Conservation (phyloP, 2,797 vertebrate species). For the Macropodus opercularis region DNA sequence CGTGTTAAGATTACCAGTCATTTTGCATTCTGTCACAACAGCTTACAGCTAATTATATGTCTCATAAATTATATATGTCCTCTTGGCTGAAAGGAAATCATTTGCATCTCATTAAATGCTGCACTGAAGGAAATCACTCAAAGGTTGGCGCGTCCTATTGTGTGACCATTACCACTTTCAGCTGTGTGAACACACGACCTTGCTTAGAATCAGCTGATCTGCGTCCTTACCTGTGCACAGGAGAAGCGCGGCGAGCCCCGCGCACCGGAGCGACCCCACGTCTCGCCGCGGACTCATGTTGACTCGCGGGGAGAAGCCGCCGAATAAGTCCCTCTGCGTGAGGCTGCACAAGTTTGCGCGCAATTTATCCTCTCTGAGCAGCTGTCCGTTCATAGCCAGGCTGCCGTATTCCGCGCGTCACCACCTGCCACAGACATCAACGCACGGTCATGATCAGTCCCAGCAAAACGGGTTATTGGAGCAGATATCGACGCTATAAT, state of each 20-base stretch:
- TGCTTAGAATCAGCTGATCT: not conserved
- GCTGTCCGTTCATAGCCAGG: conserved; percentile 51
- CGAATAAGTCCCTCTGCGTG: conserved; percentile 52
- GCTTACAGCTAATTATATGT: conserved; percentile 74
- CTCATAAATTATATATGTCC: conserved; percentile 71
- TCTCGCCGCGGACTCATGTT: conserved; percentile 58
- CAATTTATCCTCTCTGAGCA: conserved; percentile 57
- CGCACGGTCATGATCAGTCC: conserved; percentile 16
- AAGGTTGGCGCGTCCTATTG: conserved; percentile 51
- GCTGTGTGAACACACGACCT: conserved; percentile 12
- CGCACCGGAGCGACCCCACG: conserved; percentile 58
- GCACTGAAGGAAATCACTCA: conserved; percentile 42
- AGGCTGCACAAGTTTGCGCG: conserved; percentile 50
- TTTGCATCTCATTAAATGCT: conserved; percentile 69
- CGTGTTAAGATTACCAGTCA: conserved; percentile 71
- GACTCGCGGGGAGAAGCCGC: conserved; percentile 24
- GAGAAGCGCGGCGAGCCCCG: conserved; percentile 72
- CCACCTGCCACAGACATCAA: conserved; percentile 60
- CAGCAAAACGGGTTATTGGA: conserved; percentile 3
- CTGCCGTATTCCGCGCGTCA: conserved; percentile 44
- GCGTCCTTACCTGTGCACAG: conserved; percentile 78
- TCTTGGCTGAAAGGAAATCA: conserved; percentile 54
- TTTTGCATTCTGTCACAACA: conserved; percentile 74
- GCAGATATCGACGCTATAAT: not conserved
- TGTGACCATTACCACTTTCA: conserved; percentile 6